These are phyloP conservation scores for Riparia riparia DNA, from an alignment of 2,113 vertebrate species.

Conservation along the genomic window DNA sequence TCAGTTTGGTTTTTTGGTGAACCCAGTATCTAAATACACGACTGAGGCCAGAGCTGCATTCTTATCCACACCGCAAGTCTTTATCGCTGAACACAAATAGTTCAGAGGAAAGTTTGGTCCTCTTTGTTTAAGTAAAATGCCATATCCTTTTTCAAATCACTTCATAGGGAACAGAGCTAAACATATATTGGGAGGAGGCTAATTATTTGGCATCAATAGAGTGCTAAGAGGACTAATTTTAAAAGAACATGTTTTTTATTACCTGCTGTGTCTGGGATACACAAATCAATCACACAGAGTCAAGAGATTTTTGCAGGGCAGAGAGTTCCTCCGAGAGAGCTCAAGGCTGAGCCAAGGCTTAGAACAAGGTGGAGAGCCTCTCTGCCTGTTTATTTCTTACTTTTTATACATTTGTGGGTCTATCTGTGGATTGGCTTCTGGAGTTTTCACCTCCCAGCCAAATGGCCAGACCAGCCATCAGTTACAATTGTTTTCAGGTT, in stretches of 20 bases:
- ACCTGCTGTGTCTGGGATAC: no score
- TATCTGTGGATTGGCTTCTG: no score
- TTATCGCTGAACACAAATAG: background rate
- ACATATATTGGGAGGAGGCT: background rate
- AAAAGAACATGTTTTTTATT: background rate
- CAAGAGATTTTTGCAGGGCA: no score
- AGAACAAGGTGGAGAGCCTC: no score
- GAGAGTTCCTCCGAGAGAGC: no score
- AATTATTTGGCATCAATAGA: background rate
- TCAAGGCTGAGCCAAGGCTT: no score
- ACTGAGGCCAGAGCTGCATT: background rate
- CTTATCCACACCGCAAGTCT: background rate
- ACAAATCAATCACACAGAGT: no score
- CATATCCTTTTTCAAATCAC: background rate
- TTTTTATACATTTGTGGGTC: no score
- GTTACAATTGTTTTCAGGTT: no score
- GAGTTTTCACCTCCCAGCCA: no score
- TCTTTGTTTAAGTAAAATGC: background rate
- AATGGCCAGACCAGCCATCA: no score
- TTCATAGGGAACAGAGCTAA: background rate
- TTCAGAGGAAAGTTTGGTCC: background rate
- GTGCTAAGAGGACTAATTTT: background rate
- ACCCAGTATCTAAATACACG: background rate
- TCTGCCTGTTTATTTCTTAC: no score
- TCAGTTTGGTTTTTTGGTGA: background rate